Evolutionary conservation across 2,113 vertebrate genomes (phyloP).

Genomic region (Ameiurus melas): DNA sequence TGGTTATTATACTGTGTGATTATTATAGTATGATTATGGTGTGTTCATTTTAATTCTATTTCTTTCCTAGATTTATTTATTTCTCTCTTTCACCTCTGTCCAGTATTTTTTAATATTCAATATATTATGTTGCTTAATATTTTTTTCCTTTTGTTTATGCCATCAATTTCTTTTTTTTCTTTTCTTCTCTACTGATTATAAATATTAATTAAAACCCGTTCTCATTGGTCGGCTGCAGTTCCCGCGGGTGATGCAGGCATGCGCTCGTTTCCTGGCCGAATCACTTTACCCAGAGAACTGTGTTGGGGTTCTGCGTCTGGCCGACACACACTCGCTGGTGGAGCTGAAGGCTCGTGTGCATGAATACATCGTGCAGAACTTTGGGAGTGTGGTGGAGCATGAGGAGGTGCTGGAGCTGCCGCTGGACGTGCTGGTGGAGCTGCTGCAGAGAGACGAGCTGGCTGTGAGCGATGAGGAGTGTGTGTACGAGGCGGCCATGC

Average conservation of each 20-base stretch:
- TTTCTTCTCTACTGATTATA: not conserved
- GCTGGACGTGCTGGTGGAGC: slow-evolving; percentile 73
- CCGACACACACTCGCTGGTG: slow-evolving; percentile 82
- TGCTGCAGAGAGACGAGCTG: slow-evolving; percentile 85
- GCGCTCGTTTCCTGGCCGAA: slow-evolving; percentile 83
- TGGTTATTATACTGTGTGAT: not conserved
- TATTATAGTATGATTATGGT: not conserved
- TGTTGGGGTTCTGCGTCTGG: slow-evolving; percentile 85
- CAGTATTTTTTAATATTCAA: too few relatives aligned
- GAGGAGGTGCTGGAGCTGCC: slow-evolving; percentile 89
- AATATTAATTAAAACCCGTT: not conserved
- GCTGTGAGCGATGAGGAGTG: slow-evolving; percentile 85
- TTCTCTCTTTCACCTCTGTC: not conserved
- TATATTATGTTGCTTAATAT: not conserved
- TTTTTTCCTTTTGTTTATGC: not conserved
- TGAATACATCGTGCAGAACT: slow-evolving; percentile 85
- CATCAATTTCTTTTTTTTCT: not conserved
- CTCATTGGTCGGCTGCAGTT: slow-evolving; percentile 73
- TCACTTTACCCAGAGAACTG: slow-evolving; percentile 89
- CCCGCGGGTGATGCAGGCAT: slow-evolving; percentile 89
- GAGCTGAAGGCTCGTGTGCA: slow-evolving; percentile 79
- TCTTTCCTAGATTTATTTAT: too few relatives aligned
- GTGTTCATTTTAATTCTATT: not conserved
- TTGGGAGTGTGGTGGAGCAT: slow-evolving; percentile 80
- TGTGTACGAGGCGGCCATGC: slow-evolving; percentile 88